These are phyloP conservation scores for Ochotona princeps DNA, from an alignment of 2,113 vertebrate species.

Conservation along the genomic window DNA sequence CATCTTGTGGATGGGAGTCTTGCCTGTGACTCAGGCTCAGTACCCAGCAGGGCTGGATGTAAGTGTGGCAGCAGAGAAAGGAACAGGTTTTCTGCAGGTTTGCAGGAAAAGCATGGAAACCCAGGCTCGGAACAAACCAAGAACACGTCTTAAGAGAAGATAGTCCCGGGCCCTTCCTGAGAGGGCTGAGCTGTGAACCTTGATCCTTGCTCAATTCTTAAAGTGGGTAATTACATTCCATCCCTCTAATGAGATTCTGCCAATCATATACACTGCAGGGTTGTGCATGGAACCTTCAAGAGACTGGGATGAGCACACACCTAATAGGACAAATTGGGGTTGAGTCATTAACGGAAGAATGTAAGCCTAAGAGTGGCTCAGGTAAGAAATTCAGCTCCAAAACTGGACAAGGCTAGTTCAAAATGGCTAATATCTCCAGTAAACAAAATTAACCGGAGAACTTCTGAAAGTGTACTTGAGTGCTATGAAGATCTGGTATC, in stretches of 20 bases:
- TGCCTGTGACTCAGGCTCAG: conserved; percentile 57
- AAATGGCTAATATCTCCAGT: not conserved
- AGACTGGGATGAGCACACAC: not conserved
- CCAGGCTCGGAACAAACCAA: conserved; percentile 49
- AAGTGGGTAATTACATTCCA: conserved; percentile 79
- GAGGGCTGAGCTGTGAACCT: conserved; percentile 66
- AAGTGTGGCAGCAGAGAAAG: not conserved
- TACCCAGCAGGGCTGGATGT: conserved; percentile 61
- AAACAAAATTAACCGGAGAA: conserved; percentile 48
- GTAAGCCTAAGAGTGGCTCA: not conserved
- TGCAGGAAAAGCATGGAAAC: conserved; percentile 55
- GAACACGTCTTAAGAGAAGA: conserved; percentile 65
- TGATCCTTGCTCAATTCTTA: conserved; percentile 62
- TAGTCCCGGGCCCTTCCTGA: conserved; percentile 51
- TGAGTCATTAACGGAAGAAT: not conserved
- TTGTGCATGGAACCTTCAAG: not conserved
- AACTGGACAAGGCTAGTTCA: not conserved
- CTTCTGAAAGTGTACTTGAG: conserved; percentile 49
- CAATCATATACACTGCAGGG: conserved; percentile 56
- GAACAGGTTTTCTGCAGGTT: conserved; percentile 46
- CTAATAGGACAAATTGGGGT: not conserved
- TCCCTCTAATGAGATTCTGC: conserved; percentile 73
- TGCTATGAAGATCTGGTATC: conserved; percentile 44
- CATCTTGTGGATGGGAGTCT: conserved; percentile 62
- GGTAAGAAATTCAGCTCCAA: not conserved